Evolutionary conservation across 2,888 invertebrate species (phyloP).

Genomic region (Nemoura dubitans): DNA sequence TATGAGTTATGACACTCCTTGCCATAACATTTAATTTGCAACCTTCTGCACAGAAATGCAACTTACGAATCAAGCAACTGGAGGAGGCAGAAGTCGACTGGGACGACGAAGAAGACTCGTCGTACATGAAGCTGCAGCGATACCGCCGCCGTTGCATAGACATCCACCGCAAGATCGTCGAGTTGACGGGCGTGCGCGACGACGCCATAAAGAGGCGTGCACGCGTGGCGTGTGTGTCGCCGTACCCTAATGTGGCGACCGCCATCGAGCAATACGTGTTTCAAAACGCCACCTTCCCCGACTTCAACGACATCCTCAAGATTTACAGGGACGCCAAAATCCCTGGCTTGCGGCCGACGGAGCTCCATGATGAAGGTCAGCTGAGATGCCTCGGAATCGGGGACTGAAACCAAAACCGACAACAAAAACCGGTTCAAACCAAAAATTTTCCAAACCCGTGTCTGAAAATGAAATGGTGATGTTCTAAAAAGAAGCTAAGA

Average conservation of each 20-base stretch:
- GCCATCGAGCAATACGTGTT: slow-evolving; percentile 60
- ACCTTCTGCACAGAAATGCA: slow-evolving; percentile 62
- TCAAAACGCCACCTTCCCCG: slow-evolving; percentile 60
- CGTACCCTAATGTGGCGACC: slow-evolving; percentile 63
- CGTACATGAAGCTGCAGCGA: slow-evolving; percentile 75
- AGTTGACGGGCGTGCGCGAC: slow-evolving; percentile 63
- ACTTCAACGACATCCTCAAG: slow-evolving; percentile 59
- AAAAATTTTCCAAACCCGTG: no score
- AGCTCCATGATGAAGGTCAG: not conserved
- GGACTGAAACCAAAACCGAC: no score
- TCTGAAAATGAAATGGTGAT: no score
- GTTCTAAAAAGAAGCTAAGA: no score
- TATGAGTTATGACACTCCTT: no score
- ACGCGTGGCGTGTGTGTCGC: slow-evolving; percentile 59
- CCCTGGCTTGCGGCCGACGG: not conserved
- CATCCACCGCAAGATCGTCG: slow-evolving; percentile 62
- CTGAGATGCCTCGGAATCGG: no score
- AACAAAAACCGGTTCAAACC: no score
- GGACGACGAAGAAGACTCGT: slow-evolving; percentile 77
- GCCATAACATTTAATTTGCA: no score
- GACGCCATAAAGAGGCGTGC: not conserved
- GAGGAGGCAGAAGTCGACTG: slow-evolving; percentile 77
- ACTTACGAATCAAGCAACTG: slow-evolving; percentile 72
- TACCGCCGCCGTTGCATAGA: slow-evolving; percentile 55
- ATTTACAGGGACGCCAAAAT: not conserved